Percentiles rank a stretch among this genome's conserved stretches.
Evolutionary conservation across 2,113 vertebrate genomes (phyloP).

Genomic region (Nothobranchius furzeri): DNA sequence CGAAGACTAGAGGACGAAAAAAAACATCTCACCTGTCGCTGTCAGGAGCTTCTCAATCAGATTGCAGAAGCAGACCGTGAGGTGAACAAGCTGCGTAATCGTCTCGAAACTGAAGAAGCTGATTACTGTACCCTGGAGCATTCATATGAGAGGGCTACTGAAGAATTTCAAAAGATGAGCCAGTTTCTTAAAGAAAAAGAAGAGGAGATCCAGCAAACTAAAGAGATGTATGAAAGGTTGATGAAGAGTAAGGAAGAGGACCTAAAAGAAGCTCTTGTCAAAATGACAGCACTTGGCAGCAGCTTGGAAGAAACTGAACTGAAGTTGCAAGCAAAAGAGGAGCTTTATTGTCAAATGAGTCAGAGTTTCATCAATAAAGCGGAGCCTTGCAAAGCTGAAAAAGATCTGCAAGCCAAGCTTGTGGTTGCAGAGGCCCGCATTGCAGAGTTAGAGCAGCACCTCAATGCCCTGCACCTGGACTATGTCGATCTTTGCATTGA

Average conservation of each 20-base stretch:
- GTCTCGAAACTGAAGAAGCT: conserved; percentile 83
- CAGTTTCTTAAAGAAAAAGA: conserved; percentile 86
- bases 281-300: conserved; percentile 86
- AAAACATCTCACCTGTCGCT: conserved; percentile 83
- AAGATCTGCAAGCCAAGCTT: conserved; percentile 74
- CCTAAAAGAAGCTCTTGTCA: conserved; percentile 88
- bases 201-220: conserved; percentile 86
- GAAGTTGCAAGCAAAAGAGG: conserved; percentile 85
- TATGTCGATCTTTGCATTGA: conserved; percentile 73
- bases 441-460: conserved; percentile 75
- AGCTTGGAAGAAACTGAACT: conserved; percentile 89
- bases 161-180: conserved; percentile 86
- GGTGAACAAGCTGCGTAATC: conserved; percentile 83
- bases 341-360: conserved; percentile 81
- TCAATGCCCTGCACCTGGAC: conserved; percentile 73
- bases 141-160: conserved; percentile 82
- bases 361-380: conserved; percentile 48
- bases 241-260: conserved; percentile 88
- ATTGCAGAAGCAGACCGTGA: conserved; percentile 84
- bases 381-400: conserved; percentile 70
- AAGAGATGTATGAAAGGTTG: conserved; percentile 84
- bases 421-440: conserved; percentile 79
- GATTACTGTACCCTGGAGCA: conserved; percentile 86
- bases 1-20: conserved; percentile 85
- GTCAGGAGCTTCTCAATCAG: conserved; percentile 90